Base-by-base conservation (phyloP, 2,888 invertebrate species). In the Rotaria macrura region DNA sequence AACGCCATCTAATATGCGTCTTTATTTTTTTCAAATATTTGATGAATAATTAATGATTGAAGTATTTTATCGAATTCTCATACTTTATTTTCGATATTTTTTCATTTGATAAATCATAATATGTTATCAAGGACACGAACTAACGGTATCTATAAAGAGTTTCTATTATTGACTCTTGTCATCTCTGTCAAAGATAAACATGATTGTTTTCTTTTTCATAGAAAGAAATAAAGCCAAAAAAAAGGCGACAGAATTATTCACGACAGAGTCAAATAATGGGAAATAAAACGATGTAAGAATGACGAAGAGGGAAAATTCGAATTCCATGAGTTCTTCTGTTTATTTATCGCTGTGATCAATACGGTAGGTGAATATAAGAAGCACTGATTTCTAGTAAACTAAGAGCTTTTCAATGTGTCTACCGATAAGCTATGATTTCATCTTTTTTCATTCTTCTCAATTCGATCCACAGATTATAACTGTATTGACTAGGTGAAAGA, bases 111-210 rank as follows among this genome's bases (percentile, higher is more conserved):
- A 47, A 47, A 47, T 47, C 47, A 65, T 5, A 7, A 65, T 34
- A 34, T 23, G 20, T 34, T 65, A 29, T 65, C 34, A 34, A 65
- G 65, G 65, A 65, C 29, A 65, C 17, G 20, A 65, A 65, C 65
- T 65, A 65, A 65, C 34, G 65, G 20, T 65, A 65, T 65, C 65
- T 65, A 65, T 65, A 34, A 6, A 17, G 34, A 34, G 20, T 20
- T 20, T 14, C 2, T 38, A 17, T 29, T 14, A 65, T 65, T 65
- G 65, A 65, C 20, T 4, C 65, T 65, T 65, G 65, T 65, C 65
- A 65, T 65, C 65, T 38, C 65, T 65, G 65, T 65, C 65, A 65
- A 65, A 65, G 34, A 34, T 65, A 65, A 65, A 65, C 65, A 65
- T 7, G 20, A 34, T 34, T 65, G 34, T 34, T 65, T 65, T 65